Percentiles rank a stretch among this genome's conserved stretches.
phyloP scores from a whole-genome alignment of 2,113 vertebrate genomes.

The Castor canadensis region DNA sequence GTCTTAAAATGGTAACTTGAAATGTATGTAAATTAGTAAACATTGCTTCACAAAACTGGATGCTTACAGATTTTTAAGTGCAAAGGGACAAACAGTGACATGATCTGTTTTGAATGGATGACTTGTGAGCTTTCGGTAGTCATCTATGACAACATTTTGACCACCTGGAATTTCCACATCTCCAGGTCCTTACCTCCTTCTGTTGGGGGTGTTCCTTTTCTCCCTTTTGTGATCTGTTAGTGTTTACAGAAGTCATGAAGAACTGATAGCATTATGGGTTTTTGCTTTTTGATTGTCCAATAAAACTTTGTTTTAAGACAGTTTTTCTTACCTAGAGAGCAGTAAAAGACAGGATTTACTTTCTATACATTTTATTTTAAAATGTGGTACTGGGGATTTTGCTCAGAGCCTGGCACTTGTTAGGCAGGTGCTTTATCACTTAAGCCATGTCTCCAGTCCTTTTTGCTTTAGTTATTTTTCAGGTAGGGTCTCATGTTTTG shows the following conservation, averaged over 20 bases:
- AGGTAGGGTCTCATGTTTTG: no score
- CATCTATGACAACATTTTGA: slow-evolving; percentile 38
- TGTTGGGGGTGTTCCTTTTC: not conserved
- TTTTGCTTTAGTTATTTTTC: no score
- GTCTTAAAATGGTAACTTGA: slow-evolving; percentile 54
- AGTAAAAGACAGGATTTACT: slow-evolving; percentile 53
- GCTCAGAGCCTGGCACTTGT: no score
- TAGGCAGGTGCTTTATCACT: no score
- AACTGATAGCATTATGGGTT: not conserved
- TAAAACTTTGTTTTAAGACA: slow-evolving; percentile 18
- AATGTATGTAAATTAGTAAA: slow-evolving; percentile 35
- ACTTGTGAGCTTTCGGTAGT: slow-evolving; percentile 53
- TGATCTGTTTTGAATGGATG: not conserved
- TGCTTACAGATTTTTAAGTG: slow-evolving; percentile 47
- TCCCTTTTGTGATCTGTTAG: not conserved
- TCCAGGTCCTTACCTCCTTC: slow-evolving; percentile 57
- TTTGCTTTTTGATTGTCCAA: slow-evolving; percentile 31
- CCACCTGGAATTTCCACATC: slow-evolving; percentile 37
- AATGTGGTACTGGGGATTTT: no score
- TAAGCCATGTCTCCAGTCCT: no score
- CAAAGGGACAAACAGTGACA: not conserved
- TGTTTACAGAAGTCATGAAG: slow-evolving; percentile 46
- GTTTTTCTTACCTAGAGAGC: slow-evolving; percentile 40
- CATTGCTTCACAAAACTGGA: slow-evolving; percentile 33
- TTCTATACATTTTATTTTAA: no score